Conservation (phyloP, 2,113 vertebrate genomes). For the Hiodon tergisus region DNA sequence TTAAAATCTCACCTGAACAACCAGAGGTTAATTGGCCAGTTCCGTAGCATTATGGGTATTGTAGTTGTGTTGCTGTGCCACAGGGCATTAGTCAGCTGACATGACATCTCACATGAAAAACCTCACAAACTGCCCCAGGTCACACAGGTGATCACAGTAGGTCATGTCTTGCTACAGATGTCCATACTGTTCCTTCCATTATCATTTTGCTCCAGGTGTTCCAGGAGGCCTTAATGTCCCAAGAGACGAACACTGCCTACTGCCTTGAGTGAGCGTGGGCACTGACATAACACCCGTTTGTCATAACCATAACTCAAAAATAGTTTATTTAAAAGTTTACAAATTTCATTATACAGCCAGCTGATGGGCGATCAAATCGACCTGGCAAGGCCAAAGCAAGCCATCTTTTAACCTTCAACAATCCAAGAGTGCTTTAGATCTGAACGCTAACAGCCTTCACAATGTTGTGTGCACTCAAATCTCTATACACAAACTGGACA, state of each 20-base stretch:
- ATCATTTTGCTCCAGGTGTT: constrained; percentile 27
- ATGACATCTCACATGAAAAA: not conserved
- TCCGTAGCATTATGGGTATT: too few relatives aligned
- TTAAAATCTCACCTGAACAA: too few relatives aligned
- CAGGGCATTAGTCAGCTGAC: too few relatives aligned
- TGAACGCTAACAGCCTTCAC: constrained; percentile 11
- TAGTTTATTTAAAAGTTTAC: not conserved
- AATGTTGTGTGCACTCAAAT: constrained; percentile 6
- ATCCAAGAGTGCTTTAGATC: constrained; percentile 15
- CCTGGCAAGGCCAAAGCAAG: constrained; percentile 8
- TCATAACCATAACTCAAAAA: not conserved
- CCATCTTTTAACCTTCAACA: constrained; percentile 14
- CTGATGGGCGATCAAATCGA: constrained; percentile 7
- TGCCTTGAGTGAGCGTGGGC: not conserved
- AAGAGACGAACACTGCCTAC: constrained; percentile 13
- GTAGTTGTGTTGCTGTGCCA: too few relatives aligned
- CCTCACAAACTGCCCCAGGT: not conserved
- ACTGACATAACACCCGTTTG: constrained; percentile 1
- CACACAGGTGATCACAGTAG: constrained; percentile 24
- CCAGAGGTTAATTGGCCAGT: too few relatives aligned
- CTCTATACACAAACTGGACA: constrained; percentile 10
- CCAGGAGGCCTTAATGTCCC: constrained; percentile 28
- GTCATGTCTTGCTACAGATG: constrained; percentile 23
- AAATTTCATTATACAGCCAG: constrained; percentile 14
- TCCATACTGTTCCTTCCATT: constrained; percentile 27